phyloP scores from a whole-genome alignment of 2,113 vertebrate species.

The Quiscalus mexicanus region DNA sequence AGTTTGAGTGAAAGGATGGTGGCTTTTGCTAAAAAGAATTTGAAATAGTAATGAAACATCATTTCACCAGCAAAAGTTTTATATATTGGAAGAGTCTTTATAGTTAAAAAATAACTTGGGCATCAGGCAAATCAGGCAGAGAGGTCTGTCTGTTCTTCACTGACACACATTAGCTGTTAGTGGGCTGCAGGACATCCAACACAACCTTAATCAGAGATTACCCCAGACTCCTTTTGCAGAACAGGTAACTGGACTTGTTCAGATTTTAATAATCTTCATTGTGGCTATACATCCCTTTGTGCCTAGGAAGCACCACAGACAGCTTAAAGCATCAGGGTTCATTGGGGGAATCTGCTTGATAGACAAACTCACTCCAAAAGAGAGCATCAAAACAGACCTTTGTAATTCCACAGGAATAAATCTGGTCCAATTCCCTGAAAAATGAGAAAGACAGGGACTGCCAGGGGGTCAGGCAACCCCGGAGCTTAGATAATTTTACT shows the following conservation, averaged over 20 bases:
- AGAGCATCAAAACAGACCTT: neutral
- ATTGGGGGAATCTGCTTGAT: neutral
- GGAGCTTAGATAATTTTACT: neutral
- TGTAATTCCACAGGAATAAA: neutral
- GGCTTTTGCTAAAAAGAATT: neutral
- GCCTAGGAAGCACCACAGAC: neutral
- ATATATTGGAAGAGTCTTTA: neutral
- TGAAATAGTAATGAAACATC: neutral
- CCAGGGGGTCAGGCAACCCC: neutral
- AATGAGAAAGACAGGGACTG: neutral
- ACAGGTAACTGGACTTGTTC: neutral
- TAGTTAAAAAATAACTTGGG: neutral
- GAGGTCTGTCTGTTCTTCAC: neutral
- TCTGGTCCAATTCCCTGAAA: neutral
- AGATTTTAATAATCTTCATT: neutral
- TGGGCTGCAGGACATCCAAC: neutral
- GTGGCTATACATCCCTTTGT: neutral
- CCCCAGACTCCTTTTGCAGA: neutral
- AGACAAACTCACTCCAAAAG: neutral
- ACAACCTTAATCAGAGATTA: neutral
- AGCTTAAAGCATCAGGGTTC: neutral
- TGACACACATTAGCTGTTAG: neutral
- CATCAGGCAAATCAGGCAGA: neutral
- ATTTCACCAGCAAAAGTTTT: neutral
- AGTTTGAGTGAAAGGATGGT: neutral